Conservation (phyloP, 1,140 invertebrate species). For the Caenorhabditis inopinata region DNA sequence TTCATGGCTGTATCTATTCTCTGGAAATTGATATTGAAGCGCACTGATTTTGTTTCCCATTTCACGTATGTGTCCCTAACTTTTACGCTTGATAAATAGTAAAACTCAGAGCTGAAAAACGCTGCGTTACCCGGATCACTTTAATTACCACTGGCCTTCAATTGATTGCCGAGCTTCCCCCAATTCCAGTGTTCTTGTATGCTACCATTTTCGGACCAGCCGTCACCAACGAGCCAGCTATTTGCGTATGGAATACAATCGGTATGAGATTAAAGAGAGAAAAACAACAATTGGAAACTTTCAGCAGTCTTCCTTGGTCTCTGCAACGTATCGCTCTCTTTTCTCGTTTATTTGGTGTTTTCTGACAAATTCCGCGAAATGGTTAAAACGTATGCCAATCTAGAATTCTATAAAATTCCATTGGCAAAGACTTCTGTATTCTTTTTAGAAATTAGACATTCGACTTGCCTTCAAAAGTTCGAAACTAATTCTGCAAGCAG, state of each 20-base stretch:
- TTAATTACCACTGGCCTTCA: slow-evolving; percentile 58
- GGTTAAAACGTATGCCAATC: slow-evolving; percentile 39
- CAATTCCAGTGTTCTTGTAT: slow-evolving; percentile 56
- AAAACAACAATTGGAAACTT: not conserved
- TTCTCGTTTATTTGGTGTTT: slow-evolving; percentile 62
- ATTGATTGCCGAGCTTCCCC: slow-evolving; percentile 52
- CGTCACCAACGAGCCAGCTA: slow-evolving; percentile 43
- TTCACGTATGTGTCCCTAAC: not conserved
- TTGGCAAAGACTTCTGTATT: no score
- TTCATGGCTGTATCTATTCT: slow-evolving; percentile 58
- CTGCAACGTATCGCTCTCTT: slow-evolving; percentile 60
- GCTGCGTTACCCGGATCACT: slow-evolving; percentile 60
- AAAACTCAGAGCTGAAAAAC: slow-evolving; percentile 54
- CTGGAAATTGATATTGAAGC: slow-evolving; percentile 51
- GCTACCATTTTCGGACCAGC: slow-evolving; percentile 52
- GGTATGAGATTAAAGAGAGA: not conserved
- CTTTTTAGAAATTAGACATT: no score
- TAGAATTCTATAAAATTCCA: no score
- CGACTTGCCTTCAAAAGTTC: no score
- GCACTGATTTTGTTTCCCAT: slow-evolving; percentile 14
- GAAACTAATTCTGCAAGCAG: no score
- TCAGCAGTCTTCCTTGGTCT: slow-evolving; percentile 53
- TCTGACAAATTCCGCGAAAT: slow-evolving; percentile 54
- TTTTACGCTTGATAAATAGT: no score
- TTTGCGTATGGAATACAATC: slow-evolving; percentile 58